Percentiles rank a stretch among this genome's conserved stretches.
These are phyloP conservation scores for Neogobius melanostomus DNA, from an alignment of 2,113 vertebrate genomes.

Conservation along the genomic window DNA sequence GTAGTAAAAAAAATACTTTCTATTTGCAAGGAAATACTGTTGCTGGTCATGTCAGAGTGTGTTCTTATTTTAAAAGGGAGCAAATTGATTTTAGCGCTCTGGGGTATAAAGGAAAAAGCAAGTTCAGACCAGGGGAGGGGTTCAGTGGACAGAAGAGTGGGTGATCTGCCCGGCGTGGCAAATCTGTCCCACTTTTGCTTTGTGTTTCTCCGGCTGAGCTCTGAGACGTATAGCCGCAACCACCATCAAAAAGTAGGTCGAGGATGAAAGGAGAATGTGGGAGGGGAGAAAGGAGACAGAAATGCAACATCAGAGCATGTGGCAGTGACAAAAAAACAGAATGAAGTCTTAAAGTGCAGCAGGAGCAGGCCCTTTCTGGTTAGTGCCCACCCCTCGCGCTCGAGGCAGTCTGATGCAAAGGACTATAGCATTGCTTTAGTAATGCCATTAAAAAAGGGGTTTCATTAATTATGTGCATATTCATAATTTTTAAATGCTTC, in stretches of 20 bases:
- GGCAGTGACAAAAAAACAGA: slow-evolving; percentile 44
- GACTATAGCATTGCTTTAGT: too few species aligned
- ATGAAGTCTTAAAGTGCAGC: slow-evolving; percentile 53
- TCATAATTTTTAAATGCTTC: too few species aligned
- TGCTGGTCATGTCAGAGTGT: neutral
- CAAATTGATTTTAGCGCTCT: slow-evolving; percentile 13
- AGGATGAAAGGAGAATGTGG: slow-evolving; percentile 72
- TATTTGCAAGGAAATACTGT: neutral
- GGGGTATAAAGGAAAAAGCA: slow-evolving; percentile 30
- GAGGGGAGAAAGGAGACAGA: slow-evolving; percentile 56
- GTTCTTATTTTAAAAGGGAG: slow-evolving; percentile 1
- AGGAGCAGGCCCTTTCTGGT: slow-evolving; percentile 28
- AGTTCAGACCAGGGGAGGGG: slow-evolving; percentile 27
- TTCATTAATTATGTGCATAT: too few species aligned
- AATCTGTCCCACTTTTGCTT: slow-evolving; percentile 71
- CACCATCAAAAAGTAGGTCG: slow-evolving; percentile 72
- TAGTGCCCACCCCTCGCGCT: slow-evolving; percentile 24
- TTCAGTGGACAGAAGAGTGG: slow-evolving; percentile 33
- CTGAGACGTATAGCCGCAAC: slow-evolving; percentile 47
- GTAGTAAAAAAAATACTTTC: neutral
- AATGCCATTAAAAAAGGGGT: too few species aligned
- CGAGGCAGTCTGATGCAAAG: slow-evolving; percentile 24
- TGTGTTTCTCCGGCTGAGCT: slow-evolving; percentile 54
- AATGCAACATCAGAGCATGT: slow-evolving; percentile 51
- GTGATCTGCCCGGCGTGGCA: slow-evolving; percentile 57